Evolutionary conservation across 2,797 vertebrate species (phyloP).

Genomic region (Strix occidentalis): DNA sequence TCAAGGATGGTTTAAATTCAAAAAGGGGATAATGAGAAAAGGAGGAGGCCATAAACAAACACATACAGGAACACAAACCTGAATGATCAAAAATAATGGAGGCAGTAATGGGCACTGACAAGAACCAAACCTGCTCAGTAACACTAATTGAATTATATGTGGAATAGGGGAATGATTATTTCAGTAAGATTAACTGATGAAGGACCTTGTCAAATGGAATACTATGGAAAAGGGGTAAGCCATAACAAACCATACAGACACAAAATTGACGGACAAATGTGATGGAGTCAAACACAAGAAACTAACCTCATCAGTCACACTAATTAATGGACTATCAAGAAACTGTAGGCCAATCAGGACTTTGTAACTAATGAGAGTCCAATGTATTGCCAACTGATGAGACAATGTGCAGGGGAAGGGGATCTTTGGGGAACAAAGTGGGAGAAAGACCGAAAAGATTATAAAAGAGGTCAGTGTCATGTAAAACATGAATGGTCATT

Average conservation of each 20-base stretch:
- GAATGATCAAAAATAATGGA: neutral
- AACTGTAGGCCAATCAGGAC: neutral
- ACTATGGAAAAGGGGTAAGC: neutral
- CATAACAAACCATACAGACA: neutral
- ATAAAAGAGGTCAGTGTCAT: neutral
- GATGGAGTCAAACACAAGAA: neutral
- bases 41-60: neutral
- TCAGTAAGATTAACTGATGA: neutral
- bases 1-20: neutral
- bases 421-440: neutral
- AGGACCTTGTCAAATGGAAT: neutral
- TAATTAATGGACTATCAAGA: neutral
- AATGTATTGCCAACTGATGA: neutral
- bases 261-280: neutral
- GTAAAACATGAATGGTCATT: neutral
- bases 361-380: neutral
- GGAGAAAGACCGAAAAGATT: neutral
- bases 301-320: neutral
- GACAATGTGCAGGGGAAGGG: neutral
- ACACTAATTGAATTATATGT: accelerated
- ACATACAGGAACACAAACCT: neutral
- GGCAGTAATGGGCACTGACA: neutral
- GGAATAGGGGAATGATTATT: neutral
- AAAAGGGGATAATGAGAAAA: neutral
- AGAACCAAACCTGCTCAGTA: neutral